These are phyloP conservation scores for Watsonalla binaria DNA, from an alignment of 2,888 invertebrate species.

Conservation along the genomic window DNA sequence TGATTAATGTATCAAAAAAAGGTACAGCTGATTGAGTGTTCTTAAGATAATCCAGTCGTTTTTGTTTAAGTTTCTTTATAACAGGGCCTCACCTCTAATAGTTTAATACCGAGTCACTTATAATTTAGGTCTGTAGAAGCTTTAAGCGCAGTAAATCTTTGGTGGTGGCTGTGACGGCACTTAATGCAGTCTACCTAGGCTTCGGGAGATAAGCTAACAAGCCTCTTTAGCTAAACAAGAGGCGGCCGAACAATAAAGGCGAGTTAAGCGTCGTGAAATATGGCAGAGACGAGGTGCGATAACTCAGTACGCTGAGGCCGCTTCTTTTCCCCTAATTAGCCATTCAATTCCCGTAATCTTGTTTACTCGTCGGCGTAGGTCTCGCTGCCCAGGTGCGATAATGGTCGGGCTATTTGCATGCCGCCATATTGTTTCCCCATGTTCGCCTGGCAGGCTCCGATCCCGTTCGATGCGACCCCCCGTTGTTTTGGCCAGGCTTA, in stretches of 20 bases:
- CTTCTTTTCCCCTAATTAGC: slow-evolving; percentile 78
- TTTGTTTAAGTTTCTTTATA: slow-evolving; percentile 10
- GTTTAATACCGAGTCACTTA: slow-evolving; percentile 22
- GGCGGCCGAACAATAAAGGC: slow-evolving; percentile 71
- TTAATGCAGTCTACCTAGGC: slow-evolving; percentile 71
- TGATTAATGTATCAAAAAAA: slow-evolving; percentile 24
- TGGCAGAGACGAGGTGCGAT: slow-evolving; percentile 68
- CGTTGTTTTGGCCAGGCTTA: slow-evolving; percentile 74
- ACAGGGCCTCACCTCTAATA: slow-evolving; percentile 15
- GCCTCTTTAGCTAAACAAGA: slow-evolving; percentile 72
- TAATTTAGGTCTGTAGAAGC: slow-evolving; percentile 42
- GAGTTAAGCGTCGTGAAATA: slow-evolving; percentile 73
- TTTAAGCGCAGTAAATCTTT: slow-evolving; percentile 55
- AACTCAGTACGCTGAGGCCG: slow-evolving; percentile 61
- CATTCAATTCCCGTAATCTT: slow-evolving; percentile 79
- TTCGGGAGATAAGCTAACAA: slow-evolving; percentile 70
- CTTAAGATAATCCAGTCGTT: not conserved
- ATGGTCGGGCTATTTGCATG: slow-evolving; percentile 78
- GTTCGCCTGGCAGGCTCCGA: slow-evolving; percentile 60
- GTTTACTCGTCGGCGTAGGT: slow-evolving; percentile 70
- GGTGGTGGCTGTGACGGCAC: slow-evolving; percentile 51
- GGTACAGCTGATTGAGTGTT: slow-evolving; percentile 2
- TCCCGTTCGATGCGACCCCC: slow-evolving; percentile 64
- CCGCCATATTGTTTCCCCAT: slow-evolving; percentile 77
- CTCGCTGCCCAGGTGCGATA: slow-evolving; percentile 77